phyloP scores from a whole-genome alignment of 2,888 invertebrate genomes.

The Spodoptera littoralis region DNA sequence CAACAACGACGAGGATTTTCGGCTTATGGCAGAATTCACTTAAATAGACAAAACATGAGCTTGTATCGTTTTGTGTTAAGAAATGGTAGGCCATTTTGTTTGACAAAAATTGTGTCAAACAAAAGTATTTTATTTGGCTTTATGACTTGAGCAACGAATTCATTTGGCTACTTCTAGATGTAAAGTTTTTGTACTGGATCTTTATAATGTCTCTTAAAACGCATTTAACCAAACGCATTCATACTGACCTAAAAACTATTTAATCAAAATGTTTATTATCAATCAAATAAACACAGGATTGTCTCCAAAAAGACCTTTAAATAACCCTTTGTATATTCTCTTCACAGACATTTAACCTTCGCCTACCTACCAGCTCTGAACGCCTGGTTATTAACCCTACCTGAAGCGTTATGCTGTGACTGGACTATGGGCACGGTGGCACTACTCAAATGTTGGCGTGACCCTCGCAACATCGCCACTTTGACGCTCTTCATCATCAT shows the following conservation, averaged over 20 bases:
- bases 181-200: too few relatives aligned
- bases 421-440: constrained; percentile 99
- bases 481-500: constrained; percentile 90
- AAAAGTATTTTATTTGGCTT: too few relatives aligned
- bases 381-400: constrained; percentile 96
- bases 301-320: too few relatives aligned
- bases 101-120: background rate
- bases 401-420: constrained; percentile 97
- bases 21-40: constrained; percentile 52
- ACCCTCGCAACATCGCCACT: constrained; percentile 95
- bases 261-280: too few relatives aligned
- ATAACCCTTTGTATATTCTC: background rate
- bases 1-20: constrained; percentile 53
- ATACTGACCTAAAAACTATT: too few relatives aligned
- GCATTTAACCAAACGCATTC: too few relatives aligned
- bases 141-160: too few relatives aligned
- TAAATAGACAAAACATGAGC: constrained; percentile 33
- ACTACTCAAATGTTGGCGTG: constrained; percentile 93
- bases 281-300: too few relatives aligned
- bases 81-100: constrained; percentile 7
- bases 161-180: too few relatives aligned
- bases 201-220: too few relatives aligned
- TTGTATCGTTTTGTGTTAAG: constrained; percentile 37
- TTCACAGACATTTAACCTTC: constrained; percentile 94
- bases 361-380: constrained; percentile 97